These are phyloP conservation scores for Mormyrus hasselquistii DNA, from an alignment of 2,797 vertebrate species.

Conservation along the genomic window DNA sequence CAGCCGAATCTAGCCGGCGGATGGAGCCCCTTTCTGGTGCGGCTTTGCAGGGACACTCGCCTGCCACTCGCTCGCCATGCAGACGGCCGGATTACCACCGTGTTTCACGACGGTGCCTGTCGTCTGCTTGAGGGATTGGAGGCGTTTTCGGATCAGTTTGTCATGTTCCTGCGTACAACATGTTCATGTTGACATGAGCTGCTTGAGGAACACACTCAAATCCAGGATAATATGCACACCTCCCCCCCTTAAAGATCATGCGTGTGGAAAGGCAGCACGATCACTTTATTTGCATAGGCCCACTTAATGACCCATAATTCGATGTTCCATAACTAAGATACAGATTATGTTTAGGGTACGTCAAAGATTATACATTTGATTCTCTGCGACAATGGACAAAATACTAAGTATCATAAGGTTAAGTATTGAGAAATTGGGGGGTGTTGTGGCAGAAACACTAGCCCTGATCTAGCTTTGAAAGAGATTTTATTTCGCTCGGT, in stretches of 20 bases:
- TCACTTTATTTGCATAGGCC: not conserved
- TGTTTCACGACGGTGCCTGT: not conserved
- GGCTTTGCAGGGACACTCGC: slow-evolving; percentile 10
- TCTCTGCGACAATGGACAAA: not conserved
- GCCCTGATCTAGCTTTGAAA: not conserved
- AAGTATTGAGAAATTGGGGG: not conserved
- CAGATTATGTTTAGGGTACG: not conserved
- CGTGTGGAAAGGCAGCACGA: not conserved
- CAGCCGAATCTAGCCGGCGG: not conserved
- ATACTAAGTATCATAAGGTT: not conserved
- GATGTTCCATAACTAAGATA: not conserved
- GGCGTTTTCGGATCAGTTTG: not conserved
- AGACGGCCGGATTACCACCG: not conserved
- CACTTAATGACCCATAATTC: not conserved
- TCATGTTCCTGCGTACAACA: not conserved
- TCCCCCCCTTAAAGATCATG: not conserved
- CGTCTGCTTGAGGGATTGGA: not conserved
- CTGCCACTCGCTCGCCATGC: not conserved
- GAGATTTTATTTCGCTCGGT: not conserved
- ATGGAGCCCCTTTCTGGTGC: not conserved
- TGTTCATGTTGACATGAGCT: slow-evolving; percentile 4
- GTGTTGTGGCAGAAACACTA: not conserved
- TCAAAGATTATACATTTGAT: not conserved
- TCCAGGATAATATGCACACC: not conserved
- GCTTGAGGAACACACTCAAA: not conserved